phyloP scores from a whole-genome alignment of 1,140 invertebrate species.

The Drosophila lowei region DNA sequence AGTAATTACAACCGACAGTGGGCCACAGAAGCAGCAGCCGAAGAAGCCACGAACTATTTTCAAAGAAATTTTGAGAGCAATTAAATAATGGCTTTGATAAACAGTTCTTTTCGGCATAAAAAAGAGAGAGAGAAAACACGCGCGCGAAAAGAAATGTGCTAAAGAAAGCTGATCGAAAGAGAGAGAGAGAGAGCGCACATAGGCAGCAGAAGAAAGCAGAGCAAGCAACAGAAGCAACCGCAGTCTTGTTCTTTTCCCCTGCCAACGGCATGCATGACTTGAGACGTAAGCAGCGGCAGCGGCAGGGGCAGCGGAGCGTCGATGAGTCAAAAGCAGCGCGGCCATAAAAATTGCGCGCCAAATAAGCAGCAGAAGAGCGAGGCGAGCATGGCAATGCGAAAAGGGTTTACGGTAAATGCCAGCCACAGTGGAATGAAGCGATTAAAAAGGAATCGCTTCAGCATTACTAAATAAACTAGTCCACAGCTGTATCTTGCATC shows the following conservation, averaged over 20 bases:
- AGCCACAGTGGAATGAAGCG: conserved; percentile 8
- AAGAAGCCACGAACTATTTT: conserved; percentile 31
- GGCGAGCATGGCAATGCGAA: conserved; percentile 31
- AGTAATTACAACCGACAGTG: conserved; percentile 71
- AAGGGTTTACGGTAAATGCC: conserved; percentile 34
- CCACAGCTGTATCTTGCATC: conserved; percentile 21
- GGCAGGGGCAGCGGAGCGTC: neutral
- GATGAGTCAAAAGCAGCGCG: conserved; percentile 63
- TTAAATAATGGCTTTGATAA: conserved; percentile 78
- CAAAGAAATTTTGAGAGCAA: conserved; percentile 72
- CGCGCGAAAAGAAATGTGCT: conserved; percentile 23
- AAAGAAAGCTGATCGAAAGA: conserved; percentile 23
- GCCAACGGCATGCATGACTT: conserved; percentile 52
- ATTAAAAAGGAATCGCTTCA: conserved; percentile 14
- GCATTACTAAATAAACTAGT: too few relatives aligned
- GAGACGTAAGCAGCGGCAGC: conserved; percentile 12
- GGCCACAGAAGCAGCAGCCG: conserved; percentile 16
- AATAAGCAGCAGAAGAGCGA: conserved; percentile 37
- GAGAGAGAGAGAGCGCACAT: neutral
- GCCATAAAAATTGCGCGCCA: conserved; percentile 69
- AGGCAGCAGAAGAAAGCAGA: conserved; percentile 53
- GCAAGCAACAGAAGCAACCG: conserved; percentile 56
- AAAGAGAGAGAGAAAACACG: conserved; percentile 9
- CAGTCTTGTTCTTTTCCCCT: conserved; percentile 16
- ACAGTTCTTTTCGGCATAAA: conserved; percentile 49